Base-by-base conservation (phyloP, 2,888 invertebrate species). In the Thereva nobilitata region DNA sequence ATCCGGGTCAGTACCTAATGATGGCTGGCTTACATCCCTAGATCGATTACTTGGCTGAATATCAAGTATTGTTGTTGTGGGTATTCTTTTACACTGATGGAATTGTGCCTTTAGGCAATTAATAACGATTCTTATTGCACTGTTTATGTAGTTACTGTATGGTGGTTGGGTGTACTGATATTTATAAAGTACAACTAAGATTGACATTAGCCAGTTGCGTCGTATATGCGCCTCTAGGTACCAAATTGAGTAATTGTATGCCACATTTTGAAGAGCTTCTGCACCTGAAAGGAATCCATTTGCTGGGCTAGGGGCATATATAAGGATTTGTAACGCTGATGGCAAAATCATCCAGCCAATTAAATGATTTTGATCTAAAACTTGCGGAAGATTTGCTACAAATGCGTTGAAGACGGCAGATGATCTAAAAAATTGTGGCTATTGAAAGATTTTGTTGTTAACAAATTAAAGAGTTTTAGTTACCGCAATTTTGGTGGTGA, bases 341-440 rank as follows among this genome's bases (percentile, higher is more conserved):
- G 94, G 91, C 5, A 97, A 86, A 63, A 99, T 87, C 67, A 90
- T 86, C 73, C 91, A 91, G 0, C 97, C 97, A 85, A 99, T 94
- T 70, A 91, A 84, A 78, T 97, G 94, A 82, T 99, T 99, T 79
- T 95, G 93, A 79, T 99, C 99, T 76, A 99, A 78, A 8, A 99
- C 86, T 83, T 95, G 95, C 0, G 97, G 95, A 70, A 98, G 82
- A 77, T 95, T 96, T 40, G 94, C 89, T 77, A 99, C 84, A 78
- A 97, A 98, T 1, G 95, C 95, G 82, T 96, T 97, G 82, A 97
- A 97, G 1, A 96, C 94, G 0, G 97, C 92, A 0, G 97, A 96
- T 67, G 88, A 86, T 74, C 97, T 92, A 81, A 2, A 78, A 71
- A 37, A 34, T 2, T 23, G 2, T 23, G 2, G 23, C 2, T 2